These are phyloP conservation scores for Sander vitreus DNA, from an alignment of 2,113 vertebrate species.

Conservation along the genomic window DNA sequence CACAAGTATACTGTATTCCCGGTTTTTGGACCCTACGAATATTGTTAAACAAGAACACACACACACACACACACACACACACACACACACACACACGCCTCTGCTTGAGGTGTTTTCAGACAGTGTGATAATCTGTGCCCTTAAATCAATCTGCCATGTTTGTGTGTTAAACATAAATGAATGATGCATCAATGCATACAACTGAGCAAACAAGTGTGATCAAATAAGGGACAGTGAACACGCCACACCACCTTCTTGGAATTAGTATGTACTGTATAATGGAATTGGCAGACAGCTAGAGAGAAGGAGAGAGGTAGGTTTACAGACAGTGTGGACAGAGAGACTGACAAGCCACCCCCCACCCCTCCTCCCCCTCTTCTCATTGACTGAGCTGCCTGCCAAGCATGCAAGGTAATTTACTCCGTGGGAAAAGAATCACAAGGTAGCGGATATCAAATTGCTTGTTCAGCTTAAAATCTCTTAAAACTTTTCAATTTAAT, in stretches of 20 bases:
- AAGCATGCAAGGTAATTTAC: slow-evolving; percentile 43
- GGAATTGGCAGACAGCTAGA: background rate
- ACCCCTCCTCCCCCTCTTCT: background rate
- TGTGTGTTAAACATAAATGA: background rate
- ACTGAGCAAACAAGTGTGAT: background rate
- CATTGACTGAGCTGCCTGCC: slow-evolving; percentile 42
- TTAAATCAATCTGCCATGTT: background rate
- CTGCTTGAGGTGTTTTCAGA: background rate
- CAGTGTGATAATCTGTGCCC: background rate
- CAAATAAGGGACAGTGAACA: background rate
- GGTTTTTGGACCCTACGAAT: too few species aligned
- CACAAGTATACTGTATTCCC: too few species aligned
- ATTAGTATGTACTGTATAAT: background rate
- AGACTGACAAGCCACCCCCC: background rate
- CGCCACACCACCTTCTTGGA: background rate
- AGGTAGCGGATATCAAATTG: slow-evolving; percentile 39
- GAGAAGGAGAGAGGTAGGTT: too few species aligned
- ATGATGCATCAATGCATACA: background rate
- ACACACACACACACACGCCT: background rate
- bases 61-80: background rate
- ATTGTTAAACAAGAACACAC: too few species aligned
- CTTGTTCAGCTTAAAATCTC: slow-evolving; percentile 65
- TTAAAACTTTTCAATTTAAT: slow-evolving; percentile 65
- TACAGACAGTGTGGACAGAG: background rate
- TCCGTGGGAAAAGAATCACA: slow-evolving; percentile 25